phyloP scores from a whole-genome alignment of 2,888 invertebrate species.

The Biston betularia region DNA sequence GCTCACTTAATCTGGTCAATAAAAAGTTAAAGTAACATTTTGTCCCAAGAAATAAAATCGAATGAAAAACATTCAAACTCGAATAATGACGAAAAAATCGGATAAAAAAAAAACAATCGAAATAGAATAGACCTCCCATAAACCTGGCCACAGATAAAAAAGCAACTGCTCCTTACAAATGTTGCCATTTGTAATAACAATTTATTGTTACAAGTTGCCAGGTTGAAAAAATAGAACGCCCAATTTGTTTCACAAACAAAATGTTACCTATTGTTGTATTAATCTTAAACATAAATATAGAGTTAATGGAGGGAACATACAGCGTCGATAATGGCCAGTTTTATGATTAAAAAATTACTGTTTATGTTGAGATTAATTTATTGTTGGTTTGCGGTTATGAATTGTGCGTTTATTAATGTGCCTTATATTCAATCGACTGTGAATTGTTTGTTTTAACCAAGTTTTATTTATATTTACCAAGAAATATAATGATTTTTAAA shows the following conservation, averaged over 20 bases:
- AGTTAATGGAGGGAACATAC: constrained; percentile 13
- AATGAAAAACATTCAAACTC: constrained; percentile 9
- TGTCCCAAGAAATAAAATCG: constrained; percentile 16
- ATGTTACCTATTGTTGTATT: constrained; percentile 51
- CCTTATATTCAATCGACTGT: not conserved
- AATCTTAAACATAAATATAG: constrained; percentile 57
- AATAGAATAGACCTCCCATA: constrained; percentile 45
- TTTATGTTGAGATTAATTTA: constrained; percentile 37
- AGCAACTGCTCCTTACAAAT: constrained; percentile 21
- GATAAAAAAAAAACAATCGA: constrained; percentile 22
- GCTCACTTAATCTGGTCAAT: constrained; percentile 27
- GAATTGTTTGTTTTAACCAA: not conserved
- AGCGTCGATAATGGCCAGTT: constrained; percentile 43
- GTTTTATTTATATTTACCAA: not conserved
- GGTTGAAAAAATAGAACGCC: constrained; percentile 50
- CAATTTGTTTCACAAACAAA: constrained; percentile 58
- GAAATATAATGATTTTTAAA: too few relatives aligned
- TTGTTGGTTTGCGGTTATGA: constrained; percentile 37
- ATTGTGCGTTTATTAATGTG: constrained; percentile 3
- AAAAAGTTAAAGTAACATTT: constrained; percentile 18
- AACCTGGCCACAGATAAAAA: constrained; percentile 28
- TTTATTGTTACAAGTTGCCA: constrained; percentile 39
- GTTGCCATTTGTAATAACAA: constrained; percentile 50
- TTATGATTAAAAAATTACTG: constrained; percentile 52
- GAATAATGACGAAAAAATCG: constrained; percentile 11